Percentiles rank a stretch among this genome's conserved stretches.
Evolutionary conservation across 2,113 vertebrate species (phyloP).

Genomic region (Anolis carolinensis): DNA sequence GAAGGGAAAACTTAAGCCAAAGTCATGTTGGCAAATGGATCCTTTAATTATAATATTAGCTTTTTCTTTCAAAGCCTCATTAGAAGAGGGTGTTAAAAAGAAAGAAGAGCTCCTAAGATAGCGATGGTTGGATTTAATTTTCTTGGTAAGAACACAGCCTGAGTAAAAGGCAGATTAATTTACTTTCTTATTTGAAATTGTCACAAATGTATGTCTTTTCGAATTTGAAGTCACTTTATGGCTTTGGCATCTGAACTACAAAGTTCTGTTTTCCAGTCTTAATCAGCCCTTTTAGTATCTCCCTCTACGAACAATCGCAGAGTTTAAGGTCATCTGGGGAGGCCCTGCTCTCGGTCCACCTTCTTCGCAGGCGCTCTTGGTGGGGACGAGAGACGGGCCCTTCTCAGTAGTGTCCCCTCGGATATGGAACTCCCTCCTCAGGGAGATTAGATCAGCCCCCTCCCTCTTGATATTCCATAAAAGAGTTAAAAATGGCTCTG

Average conservation of each 20-base stretch:
- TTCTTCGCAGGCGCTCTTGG: no score
- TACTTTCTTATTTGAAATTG: conserved; percentile 55
- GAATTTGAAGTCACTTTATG: neutral
- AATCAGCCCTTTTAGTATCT: neutral
- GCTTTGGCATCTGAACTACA: neutral
- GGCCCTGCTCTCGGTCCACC: no score
- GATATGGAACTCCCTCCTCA: no score
- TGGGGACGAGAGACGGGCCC: no score
- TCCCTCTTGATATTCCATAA: no score
- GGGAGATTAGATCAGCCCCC: no score
- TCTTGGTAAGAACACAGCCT: conserved; percentile 57
- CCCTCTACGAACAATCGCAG: no score
- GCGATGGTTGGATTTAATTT: conserved; percentile 62
- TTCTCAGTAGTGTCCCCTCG: no score
- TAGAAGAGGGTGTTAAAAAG: conserved; percentile 49
- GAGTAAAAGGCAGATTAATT: conserved; percentile 63
- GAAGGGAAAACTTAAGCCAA: conserved; percentile 68
- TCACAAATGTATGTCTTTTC: conserved; percentile 47
- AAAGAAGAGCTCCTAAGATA: conserved; percentile 58
- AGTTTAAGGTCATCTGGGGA: no score
- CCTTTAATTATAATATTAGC: conserved; percentile 76
- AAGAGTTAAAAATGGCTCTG: no score
- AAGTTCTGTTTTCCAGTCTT: neutral
- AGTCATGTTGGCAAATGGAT: conserved; percentile 70
- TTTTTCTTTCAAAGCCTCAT: conserved; percentile 66